Percentiles rank a stretch among this genome's conserved stretches.
phyloP scores from a whole-genome alignment of 2,113 vertebrate species.

The Orthonyx spaldingii region DNA sequence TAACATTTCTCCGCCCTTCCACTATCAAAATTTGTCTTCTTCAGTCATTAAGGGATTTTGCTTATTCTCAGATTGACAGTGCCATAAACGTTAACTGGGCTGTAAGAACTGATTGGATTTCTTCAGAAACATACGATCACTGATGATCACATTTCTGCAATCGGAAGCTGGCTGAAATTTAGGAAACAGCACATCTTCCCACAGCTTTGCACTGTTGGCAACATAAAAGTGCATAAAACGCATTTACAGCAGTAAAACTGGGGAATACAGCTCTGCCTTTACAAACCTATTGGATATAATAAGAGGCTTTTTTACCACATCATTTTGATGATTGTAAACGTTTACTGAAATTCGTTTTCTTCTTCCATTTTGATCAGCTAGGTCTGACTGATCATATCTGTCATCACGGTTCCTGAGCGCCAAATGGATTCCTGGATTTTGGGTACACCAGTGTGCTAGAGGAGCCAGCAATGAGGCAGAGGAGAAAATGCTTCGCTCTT shows the following conservation, averaged over 20 bases:
- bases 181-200: background rate
- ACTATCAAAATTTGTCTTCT: background rate
- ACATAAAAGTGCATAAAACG: background rate
- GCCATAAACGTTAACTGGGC: background rate
- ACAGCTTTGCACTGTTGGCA: background rate
- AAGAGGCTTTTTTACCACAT: background rate
- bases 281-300: background rate
- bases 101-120: background rate
- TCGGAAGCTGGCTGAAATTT: background rate
- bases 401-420: rapidly evolving
- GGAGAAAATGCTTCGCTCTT: background rate
- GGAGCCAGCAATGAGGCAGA: background rate
- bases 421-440: background rate
- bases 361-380: background rate
- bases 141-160: background rate
- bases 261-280: background rate
- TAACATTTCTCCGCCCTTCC: rapidly evolving
- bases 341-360: background rate
- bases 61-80: background rate
- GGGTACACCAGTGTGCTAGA: background rate
- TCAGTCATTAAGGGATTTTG: background rate
- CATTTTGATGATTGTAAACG: background rate
- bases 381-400: background rate
- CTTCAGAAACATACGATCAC: background rate
- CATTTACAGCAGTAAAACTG: background rate